phyloP scores from a whole-genome alignment of 2,888 invertebrate species.

The Buathra laborator region DNA sequence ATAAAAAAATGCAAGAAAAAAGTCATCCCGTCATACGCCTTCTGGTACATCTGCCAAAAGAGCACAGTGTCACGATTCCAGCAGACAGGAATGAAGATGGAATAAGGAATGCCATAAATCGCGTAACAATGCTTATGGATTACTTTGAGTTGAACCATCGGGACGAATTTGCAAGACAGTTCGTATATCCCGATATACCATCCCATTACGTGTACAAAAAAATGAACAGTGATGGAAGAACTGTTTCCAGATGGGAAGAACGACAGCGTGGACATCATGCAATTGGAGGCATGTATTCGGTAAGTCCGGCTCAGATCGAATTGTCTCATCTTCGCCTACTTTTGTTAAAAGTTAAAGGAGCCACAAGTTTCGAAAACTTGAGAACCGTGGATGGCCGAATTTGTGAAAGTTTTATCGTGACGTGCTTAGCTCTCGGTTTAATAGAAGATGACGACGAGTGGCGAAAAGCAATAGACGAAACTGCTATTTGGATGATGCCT shows the following conservation, averaged over 20 bases:
- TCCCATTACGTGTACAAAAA: constrained; percentile 54
- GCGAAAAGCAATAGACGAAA: constrained; percentile 62
- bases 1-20: constrained; percentile 69
- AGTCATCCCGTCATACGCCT: constrained; percentile 65
- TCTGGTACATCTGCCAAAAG: constrained; percentile 67
- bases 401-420: constrained; percentile 68
- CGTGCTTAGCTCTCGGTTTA: constrained; percentile 75
- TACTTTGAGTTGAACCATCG: constrained; percentile 51
- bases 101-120: constrained; percentile 45
- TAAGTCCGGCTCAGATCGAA: constrained; percentile 74
- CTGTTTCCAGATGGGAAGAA: constrained; percentile 43
- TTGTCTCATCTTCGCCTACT: constrained; percentile 73
- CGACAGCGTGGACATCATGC: constrained; percentile 57
- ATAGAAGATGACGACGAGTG: constrained; percentile 74
- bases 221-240: constrained; percentile 40
- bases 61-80: constrained; percentile 41
- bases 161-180: constrained; percentile 36
- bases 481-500: constrained; percentile 66
- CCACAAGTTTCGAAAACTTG: constrained; percentile 74
- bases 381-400: constrained; percentile 73
- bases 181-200: constrained; percentile 55
- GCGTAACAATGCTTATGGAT: constrained; percentile 45
- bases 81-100: constrained; percentile 43
- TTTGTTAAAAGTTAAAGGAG: constrained; percentile 75
- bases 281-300: constrained; percentile 74